These are phyloP conservation scores for Ciona savignyi DNA, from an alignment of 23 tunicate species.

Conservation along the genomic window DNA sequence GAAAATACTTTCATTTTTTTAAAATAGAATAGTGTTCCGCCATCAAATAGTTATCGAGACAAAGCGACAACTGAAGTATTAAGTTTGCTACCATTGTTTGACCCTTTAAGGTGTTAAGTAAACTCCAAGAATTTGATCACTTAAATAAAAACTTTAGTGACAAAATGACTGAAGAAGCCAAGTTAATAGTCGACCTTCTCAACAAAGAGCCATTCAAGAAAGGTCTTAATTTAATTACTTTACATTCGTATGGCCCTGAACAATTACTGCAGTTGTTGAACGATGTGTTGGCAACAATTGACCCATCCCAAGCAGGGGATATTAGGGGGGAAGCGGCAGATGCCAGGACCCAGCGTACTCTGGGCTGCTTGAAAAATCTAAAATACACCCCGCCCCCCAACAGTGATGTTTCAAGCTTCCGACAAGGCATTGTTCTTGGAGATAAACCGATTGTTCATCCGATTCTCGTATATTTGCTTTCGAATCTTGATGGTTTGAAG, in stretches of 20 bases:
- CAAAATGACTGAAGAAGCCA: constrained; percentile 76
- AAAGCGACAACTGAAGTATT: no score
- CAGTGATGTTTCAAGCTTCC: constrained; percentile 70
- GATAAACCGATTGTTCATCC: constrained; percentile 63
- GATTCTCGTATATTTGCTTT: constrained; percentile 57
- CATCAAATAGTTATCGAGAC: no score
- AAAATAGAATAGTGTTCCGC: no score
- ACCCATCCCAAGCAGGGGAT: constrained; percentile 67
- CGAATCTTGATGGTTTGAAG: constrained; percentile 49
- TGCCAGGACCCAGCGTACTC: constrained; percentile 54
- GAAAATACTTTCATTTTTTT: no score
- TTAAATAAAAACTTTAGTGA: not conserved
- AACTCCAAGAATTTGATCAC: no score
- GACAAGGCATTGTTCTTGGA: constrained; percentile 92
- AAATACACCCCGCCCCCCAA: constrained; percentile 61
- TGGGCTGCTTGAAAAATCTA: constrained; percentile 53
- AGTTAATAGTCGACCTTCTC: constrained; percentile 63
- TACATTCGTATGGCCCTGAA: constrained; percentile 75
- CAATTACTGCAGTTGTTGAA: constrained; percentile 73
- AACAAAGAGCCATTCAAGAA: constrained; percentile 68
- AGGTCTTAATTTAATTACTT: constrained; percentile 52
- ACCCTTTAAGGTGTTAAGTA: no score
- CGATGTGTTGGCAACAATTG: constrained; percentile 82
- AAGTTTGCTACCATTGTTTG: no score
- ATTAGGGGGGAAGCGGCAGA: constrained; percentile 94